Conservation (phyloP, 92 coral and sea anemone species). For the Isaurus tuberculatus region DNA sequence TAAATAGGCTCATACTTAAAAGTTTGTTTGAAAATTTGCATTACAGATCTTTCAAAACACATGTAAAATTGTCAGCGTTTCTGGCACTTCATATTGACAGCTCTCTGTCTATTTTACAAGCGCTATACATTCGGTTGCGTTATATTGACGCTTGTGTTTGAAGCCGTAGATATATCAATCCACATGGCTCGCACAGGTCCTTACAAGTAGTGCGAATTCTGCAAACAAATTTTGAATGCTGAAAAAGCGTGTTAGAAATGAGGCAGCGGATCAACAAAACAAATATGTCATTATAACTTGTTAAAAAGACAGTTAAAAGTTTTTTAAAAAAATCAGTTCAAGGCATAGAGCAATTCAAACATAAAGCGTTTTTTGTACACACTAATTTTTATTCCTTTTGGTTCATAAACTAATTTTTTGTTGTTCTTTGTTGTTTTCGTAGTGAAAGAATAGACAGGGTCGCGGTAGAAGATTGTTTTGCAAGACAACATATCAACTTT, state of each 20-base stretch:
- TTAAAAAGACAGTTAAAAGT: background rate
- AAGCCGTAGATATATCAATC: background rate
- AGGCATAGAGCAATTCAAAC: background rate
- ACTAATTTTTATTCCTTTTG: too few species aligned
- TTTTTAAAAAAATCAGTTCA: background rate
- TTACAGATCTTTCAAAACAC: background rate
- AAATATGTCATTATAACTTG: slow-evolving; percentile 36
- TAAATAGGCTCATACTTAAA: slow-evolving; percentile 11
- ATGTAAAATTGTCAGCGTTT: background rate
- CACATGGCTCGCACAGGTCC: background rate
- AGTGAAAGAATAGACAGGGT: background rate
- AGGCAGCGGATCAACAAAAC: background rate
- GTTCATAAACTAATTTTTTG: too few species aligned
- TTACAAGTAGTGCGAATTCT: background rate
- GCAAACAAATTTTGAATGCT: background rate
- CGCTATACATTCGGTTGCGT: background rate
- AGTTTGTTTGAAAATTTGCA: slow-evolving; percentile 12
- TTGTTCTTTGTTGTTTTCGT: background rate
- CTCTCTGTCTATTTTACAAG: background rate
- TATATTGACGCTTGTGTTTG: background rate
- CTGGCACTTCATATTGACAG: background rate
- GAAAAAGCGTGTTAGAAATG: background rate
- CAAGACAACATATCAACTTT: background rate
- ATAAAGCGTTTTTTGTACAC: background rate
- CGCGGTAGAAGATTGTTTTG: background rate